Conservation (phyloP, 2,888 invertebrate species). For the Geophilus truncorum region DNA sequence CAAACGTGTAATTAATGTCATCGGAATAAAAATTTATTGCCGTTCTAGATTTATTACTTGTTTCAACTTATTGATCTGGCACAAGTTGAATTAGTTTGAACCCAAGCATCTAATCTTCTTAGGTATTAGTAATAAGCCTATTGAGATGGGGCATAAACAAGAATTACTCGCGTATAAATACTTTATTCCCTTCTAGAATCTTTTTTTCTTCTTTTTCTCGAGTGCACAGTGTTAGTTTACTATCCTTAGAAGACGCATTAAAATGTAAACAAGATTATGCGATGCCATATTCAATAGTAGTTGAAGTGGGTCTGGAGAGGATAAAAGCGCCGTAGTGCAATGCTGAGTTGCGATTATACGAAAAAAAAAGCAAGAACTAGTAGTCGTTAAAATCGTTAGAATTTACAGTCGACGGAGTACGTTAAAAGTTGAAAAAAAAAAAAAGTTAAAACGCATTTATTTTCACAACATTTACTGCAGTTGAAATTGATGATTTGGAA, state of each 20-base stretch:
- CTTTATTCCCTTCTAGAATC: not conserved
- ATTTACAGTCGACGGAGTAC: not conserved
- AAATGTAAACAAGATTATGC: slow-evolving; percentile 19
- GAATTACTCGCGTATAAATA: slow-evolving; percentile 21
- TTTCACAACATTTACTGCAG: not conserved
- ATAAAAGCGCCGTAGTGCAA: not conserved
- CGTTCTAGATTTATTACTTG: slow-evolving; percentile 9
- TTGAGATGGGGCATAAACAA: slow-evolving; percentile 17
- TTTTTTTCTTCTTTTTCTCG: not conserved
- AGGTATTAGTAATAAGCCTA: slow-evolving; percentile 19
- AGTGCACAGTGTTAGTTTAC: not conserved
- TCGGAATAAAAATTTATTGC: not conserved
- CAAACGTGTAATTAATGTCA: not conserved
- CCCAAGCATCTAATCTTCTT: slow-evolving; percentile 10
- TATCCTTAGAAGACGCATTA: not conserved
- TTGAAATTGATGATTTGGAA: not conserved
- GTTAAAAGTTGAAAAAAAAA: no score
- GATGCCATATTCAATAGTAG: not conserved
- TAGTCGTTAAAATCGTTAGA: no score
- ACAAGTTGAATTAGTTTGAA: slow-evolving; percentile 23
- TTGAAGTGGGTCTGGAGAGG: not conserved
- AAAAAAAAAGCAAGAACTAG: no score
- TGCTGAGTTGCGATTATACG: not conserved
- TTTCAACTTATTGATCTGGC: slow-evolving; percentile 2
- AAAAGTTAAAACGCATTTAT: not conserved